Base-by-base conservation (phyloP, 2,797 vertebrate genomes). In the Sebastolobus altivelis region DNA sequence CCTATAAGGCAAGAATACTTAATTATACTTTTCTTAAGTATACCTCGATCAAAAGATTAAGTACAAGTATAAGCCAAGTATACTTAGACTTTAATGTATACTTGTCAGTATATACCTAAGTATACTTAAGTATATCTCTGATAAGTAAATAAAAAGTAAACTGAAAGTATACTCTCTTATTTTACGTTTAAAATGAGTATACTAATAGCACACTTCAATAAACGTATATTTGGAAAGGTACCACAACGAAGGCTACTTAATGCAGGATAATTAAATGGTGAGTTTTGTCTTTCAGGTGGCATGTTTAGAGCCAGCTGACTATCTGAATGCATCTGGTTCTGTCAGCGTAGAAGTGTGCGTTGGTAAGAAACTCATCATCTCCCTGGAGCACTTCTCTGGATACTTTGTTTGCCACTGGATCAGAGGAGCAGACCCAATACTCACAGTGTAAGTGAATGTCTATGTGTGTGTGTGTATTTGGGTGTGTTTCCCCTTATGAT, bases 321-420 rank as follows among this genome's bases (percentile, higher is more conserved):
- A 83, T 68, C 40, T 82, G 33, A 88, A 79, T 58, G 43, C 33
- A 29, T 56, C 87, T 6, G 58, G 60, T 65, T 65, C 73, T 5
- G 72, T 92, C 67, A 63, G 0, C 2, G 1, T 95, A 1, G 67
- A 83, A 0, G 49, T 92, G 20, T 37, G 2, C 7, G 49, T 12
- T 22, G 90, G 87, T 66, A 86, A 79, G 75, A 89, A 40, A 58
- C 91, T 95, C 35, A 8, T 20, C 40, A 82, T 96, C 43, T 83
- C 82, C 18, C 79, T 83, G 65, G 52, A 86, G 27, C 35, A 62
- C 20, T 8, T 93, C 43, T n/a, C 81, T 72, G 76, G 40, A 61
- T 1, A 22, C 55, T 1, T 43, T 6, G 52, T 54, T 16, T 94
- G 93, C 83, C 38, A 43, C 16, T 94, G 89, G 90, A 76, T 13